Evolutionary conservation across 2,113 vertebrate species (phyloP).

Genomic region (Amblyornis subalaris): DNA sequence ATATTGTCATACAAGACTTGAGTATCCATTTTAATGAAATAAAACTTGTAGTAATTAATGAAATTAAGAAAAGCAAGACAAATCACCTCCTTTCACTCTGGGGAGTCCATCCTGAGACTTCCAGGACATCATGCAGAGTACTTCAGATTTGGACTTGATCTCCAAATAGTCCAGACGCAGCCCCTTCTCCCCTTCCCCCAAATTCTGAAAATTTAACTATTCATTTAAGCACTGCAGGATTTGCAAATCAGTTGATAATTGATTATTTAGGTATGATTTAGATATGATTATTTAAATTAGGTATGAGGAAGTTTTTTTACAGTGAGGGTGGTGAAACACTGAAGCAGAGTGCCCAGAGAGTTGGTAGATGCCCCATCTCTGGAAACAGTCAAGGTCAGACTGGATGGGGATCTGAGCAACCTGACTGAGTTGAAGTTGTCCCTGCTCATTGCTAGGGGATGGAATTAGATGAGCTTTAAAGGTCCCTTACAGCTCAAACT

Average conservation of each 20-base stretch:
- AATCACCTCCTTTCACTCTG: neutral
- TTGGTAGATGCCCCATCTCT: neutral
- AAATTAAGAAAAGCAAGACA: neutral
- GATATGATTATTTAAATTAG: neutral
- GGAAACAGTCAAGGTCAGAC: neutral
- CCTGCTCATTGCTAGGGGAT: neutral
- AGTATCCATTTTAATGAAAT: neutral
- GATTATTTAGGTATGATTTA: neutral
- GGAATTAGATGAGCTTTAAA: neutral
- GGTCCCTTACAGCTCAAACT: neutral
- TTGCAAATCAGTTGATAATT: neutral
- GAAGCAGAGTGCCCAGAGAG: neutral
- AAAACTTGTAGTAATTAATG: neutral
- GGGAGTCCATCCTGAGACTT: neutral
- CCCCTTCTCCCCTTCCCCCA: neutral
- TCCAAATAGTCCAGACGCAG: neutral
- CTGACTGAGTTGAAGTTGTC: neutral
- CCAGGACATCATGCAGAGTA: neutral
- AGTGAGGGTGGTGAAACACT: neutral
- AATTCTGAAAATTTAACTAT: neutral
- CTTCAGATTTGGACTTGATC: neutral
- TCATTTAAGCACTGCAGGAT: neutral
- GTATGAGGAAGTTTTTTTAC: neutral
- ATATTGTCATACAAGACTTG: neutral
- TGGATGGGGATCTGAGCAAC: neutral